phyloP scores from a whole-genome alignment of 2,888 invertebrate genomes.

The Eledona agricola region DNA sequence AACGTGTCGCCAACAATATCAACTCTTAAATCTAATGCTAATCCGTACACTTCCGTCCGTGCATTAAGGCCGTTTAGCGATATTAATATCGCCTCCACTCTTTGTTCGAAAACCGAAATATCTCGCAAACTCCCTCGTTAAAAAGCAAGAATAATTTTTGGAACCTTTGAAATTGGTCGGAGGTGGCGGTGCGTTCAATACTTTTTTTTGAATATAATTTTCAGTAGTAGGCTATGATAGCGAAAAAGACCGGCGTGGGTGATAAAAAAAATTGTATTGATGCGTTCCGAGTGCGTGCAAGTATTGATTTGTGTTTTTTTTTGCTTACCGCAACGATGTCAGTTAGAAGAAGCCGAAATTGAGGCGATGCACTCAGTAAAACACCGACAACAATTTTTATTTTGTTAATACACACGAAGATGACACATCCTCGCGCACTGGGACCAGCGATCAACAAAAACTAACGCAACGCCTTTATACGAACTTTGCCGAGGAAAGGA shows the following conservation, averaged over 20 bases:
- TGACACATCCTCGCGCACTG: constrained; percentile 34
- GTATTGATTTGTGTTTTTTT: background rate
- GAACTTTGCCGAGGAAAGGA: constrained; percentile 1
- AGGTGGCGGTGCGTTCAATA: too few species aligned
- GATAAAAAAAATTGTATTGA: constrained; percentile 1
- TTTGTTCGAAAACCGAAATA: constrained; percentile 18
- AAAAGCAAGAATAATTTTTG: constrained; percentile 6
- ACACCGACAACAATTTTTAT: constrained; percentile 19
- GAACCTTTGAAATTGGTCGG: too few species aligned
- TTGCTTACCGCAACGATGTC: constrained; percentile 7
- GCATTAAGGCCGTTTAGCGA: constrained; percentile 18
- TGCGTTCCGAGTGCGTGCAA: background rate
- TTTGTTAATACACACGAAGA: constrained; percentile 27
- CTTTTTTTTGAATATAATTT: constrained; percentile 1
- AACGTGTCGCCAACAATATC: constrained; percentile 22
- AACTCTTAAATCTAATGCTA: constrained; percentile 29
- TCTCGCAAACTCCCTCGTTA: constrained; percentile 6
- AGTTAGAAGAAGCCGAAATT: constrained; percentile 1
- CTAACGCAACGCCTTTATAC: constrained; percentile 34
- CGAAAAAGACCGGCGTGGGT: constrained; percentile 27
- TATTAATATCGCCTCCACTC: constrained; percentile 28
- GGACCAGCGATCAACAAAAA: constrained; percentile 23
- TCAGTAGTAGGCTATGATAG: constrained; percentile 6
- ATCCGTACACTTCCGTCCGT: constrained; percentile 33
- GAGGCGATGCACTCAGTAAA: constrained; percentile 11